These are phyloP conservation scores for Drosophila mauritiana DNA, from an alignment of 1,140 invertebrate species.

Conservation along the genomic window DNA sequence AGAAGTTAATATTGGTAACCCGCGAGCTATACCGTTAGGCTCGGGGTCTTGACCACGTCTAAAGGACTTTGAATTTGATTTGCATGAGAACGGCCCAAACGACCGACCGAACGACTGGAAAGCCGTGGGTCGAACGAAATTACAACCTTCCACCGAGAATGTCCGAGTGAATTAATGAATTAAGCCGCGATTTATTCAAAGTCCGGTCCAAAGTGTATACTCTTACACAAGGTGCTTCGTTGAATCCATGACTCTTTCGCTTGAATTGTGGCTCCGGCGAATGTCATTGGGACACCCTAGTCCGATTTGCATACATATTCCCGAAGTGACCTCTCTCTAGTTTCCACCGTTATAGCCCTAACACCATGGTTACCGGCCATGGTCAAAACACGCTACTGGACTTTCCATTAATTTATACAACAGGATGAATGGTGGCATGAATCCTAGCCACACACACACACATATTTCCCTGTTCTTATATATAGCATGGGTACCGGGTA, in stretches of 20 bases:
- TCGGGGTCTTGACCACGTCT: conserved; percentile 76
- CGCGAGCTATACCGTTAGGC: conserved; percentile 60
- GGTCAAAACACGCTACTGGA: conserved; percentile 77
- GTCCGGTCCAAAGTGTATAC: conserved; percentile 17
- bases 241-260: conserved; percentile 6
- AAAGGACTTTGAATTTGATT: conserved; percentile 73
- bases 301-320: conserved; percentile 60
- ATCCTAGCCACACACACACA: conserved; percentile 23
- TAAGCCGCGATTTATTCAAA: conserved; percentile 41
- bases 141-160: conserved; percentile 33
- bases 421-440: conserved; percentile 55
- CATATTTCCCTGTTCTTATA: background rate
- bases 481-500: background rate
- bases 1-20: conserved; percentile 5
- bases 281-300: conserved; percentile 58
- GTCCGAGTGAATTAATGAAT: conserved; percentile 47
- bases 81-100: conserved; percentile 55
- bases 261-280: conserved; percentile 42
- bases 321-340: conserved; percentile 65
- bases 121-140: conserved; percentile 50
- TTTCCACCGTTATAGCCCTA: conserved; percentile 47
- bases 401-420: conserved; percentile 74
- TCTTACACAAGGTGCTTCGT: conserved; percentile 34
- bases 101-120: conserved; percentile 52
- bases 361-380: conserved; percentile 67